Evolutionary conservation across 2,888 invertebrate genomes (phyloP).

Genomic region (Tanypteryx hageni): DNA sequence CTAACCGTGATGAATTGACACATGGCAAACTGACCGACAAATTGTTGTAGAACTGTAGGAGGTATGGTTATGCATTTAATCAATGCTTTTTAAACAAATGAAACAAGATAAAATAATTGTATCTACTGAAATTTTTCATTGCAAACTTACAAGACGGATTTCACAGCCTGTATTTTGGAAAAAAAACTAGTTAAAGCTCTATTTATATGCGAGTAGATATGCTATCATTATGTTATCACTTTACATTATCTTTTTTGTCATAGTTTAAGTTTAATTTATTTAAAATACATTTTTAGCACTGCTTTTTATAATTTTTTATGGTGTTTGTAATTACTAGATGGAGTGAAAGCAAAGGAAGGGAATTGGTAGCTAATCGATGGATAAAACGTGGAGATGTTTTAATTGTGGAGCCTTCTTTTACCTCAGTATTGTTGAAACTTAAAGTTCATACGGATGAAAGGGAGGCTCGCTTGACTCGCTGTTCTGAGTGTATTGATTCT

Average conservation of each 20-base stretch:
- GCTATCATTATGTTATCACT: background rate
- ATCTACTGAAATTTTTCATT: no score
- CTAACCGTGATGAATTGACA: no score
- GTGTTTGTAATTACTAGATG: background rate
- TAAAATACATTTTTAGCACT: background rate
- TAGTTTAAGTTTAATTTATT: background rate
- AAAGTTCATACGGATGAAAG: conserved; percentile 49
- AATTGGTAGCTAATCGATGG: conserved; percentile 17
- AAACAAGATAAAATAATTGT: no score
- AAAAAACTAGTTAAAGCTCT: no score
- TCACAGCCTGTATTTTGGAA: no score
- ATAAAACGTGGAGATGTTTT: conserved; percentile 41
- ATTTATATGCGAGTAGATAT: no score
- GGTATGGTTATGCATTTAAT: no score
- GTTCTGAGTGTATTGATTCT: conserved; percentile 52
- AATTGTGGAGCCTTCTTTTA: conserved; percentile 28
- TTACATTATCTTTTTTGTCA: background rate
- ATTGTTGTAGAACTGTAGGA: no score
- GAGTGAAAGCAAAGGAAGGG: conserved; percentile 53
- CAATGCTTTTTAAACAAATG: no score
- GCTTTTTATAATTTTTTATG: background rate
- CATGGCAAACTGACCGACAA: no score
- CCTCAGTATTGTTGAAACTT: conserved; percentile 32
- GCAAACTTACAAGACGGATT: no score
- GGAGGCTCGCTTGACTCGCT: conserved; percentile 54